Percentiles rank a stretch among this genome's conserved stretches.
These are phyloP conservation scores for Microcebus murinus DNA, from an alignment of 2,113 vertebrate species.

Conservation along the genomic window DNA sequence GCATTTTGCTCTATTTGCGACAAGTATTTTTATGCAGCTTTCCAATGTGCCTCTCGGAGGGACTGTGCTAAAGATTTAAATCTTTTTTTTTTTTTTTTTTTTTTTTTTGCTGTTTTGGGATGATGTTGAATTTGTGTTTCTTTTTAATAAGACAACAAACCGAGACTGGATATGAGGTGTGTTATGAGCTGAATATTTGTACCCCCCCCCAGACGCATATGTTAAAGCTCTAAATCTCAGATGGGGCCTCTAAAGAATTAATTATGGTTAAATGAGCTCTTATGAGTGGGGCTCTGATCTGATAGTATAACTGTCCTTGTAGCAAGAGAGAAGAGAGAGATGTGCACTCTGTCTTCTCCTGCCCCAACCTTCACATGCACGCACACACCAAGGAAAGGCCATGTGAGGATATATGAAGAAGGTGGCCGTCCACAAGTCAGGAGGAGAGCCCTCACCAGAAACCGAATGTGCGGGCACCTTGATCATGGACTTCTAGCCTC, in stretches of 20 bases:
- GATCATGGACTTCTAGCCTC: background rate
- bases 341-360: background rate
- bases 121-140: background rate
- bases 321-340: background rate
- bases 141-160: background rate
- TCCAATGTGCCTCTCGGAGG: background rate
- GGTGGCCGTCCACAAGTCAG: background rate
- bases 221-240: background rate
- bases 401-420: background rate
- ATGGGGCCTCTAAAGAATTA: background rate
- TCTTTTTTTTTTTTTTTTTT: background rate
- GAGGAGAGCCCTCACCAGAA: background rate
- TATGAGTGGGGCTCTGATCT: background rate
- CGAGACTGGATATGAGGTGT: background rate
- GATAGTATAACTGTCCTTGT: background rate
- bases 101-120: background rate
- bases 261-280: background rate
- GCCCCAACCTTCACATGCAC: background rate
- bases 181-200: background rate
- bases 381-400: background rate
- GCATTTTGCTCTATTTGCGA: background rate
- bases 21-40: background rate
- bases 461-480: background rate
- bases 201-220: background rate
- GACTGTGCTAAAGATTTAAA: background rate